Conservation (phyloP, 2,797 vertebrate species). For the Pempheris klunzingeri region DNA sequence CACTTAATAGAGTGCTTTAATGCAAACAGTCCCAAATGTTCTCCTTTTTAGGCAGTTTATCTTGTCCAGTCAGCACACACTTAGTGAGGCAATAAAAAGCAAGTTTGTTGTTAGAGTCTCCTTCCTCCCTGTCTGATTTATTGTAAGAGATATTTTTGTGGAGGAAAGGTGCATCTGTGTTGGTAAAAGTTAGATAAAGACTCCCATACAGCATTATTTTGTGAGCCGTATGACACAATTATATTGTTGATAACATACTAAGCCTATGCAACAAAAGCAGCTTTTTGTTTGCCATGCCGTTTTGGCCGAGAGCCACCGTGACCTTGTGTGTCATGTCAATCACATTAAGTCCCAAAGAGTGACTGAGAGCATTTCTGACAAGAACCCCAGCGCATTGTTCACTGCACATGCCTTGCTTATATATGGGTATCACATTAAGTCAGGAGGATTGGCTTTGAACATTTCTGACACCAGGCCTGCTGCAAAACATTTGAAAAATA, state of each 20-base stretch:
- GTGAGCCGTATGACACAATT: background rate
- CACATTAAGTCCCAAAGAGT: conserved; percentile 16
- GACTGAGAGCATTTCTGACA: conserved; percentile 32
- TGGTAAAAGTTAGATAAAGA: conserved; percentile 39
- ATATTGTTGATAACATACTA: conserved; percentile 8
- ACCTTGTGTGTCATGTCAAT: conserved; percentile 34
- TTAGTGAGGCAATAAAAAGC: conserved; percentile 57
- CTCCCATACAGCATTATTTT: conserved; percentile 16
- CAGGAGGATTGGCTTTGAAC: conserved; percentile 24
- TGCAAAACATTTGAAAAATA: conserved; percentile 8
- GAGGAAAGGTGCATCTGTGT: conserved; percentile 38
- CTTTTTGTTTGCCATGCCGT: background rate
- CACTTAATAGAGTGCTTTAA: conserved; percentile 48
- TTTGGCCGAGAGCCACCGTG: conserved; percentile 8
- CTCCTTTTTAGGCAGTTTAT: conserved; percentile 45
- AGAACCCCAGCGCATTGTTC: background rate
- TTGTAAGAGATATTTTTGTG: conserved; percentile 34
- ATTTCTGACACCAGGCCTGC: conserved; percentile 3
- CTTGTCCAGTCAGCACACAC: conserved; percentile 53
- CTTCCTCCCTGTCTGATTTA: conserved; percentile 47
- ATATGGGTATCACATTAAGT: conserved; percentile 21
- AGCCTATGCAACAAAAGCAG: background rate
- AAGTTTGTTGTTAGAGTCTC: conserved; percentile 41
- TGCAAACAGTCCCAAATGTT: conserved; percentile 36
- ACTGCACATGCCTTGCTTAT: conserved; percentile 8